Base-by-base conservation (phyloP, 1,140 invertebrate species). In the Danaus plexippus region DNA sequence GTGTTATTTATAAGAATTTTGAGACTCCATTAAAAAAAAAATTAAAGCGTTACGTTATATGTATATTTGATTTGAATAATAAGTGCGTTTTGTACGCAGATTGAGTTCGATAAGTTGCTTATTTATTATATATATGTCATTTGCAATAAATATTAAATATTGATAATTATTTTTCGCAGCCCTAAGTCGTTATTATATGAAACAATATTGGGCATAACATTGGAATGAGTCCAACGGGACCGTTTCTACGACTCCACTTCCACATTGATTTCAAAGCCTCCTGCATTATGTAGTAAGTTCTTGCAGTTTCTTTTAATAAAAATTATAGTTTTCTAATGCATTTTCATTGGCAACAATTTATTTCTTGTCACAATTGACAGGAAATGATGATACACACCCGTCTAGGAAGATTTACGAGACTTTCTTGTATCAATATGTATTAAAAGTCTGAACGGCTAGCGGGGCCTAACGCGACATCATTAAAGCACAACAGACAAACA, bases 281-380 rank as follows among this genome's bases (percentile, higher is more conserved):
- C 45, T 64, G 47, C 52, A 64, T 64, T 61, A 64, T 64, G 54
- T 58, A 64, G 61, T 40, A 53, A 59, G 44, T 64, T 64, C 61
- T 64, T 64, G 56, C 43, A 46, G 55, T 58, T 62, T 58, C 58
- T 52, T 58, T 62, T 58, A 57, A 51, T 58, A 58, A 56, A 62
- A 58, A 62, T 58, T 50, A 62, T 57, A 46, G 54, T 48, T 58
- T 58, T 62, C 60, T 54, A 49, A 47, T 62, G 60, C 46, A 62
- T 62, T 62, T 62, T 59, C 52, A 62, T 62, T 54, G 60, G 52
- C 11, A 12, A 50, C 57, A 53, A 59, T 59, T 59, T 59, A 59
- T 57, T 54, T 62, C 47, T 62, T 62, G 56, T 62, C 55, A 49
- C 55, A 18, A 13, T 43, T 44, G 60, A 54, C 55, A 47, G 60